Evolutionary conservation across 2,797 vertebrate genomes (phyloP).

Genomic region (Galaxias olidus): DNA sequence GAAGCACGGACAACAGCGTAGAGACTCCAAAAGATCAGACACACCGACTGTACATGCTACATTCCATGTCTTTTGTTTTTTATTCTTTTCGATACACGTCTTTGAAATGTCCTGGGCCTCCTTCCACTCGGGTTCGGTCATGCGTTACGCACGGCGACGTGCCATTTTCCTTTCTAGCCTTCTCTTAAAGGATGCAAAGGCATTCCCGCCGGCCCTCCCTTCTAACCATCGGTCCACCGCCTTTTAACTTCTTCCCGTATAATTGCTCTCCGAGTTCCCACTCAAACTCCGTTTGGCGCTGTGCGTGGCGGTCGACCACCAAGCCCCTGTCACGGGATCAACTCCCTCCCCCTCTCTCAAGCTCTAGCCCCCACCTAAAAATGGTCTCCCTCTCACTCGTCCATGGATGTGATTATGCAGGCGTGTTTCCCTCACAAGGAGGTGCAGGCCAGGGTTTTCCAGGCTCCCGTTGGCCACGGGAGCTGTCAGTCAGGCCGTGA

Average conservation of each 20-base stretch:
- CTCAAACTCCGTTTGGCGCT: neutral
- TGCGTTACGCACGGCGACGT: too few species aligned
- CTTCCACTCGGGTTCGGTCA: slow-evolving; percentile 26
- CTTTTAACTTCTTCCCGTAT: slow-evolving; percentile 14
- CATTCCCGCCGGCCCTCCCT: slow-evolving; percentile 12
- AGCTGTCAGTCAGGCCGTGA: slow-evolving; percentile 85
- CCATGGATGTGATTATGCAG: slow-evolving; percentile 49
- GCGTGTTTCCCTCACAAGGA: slow-evolving; percentile 38
- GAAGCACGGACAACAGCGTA: slow-evolving; percentile 53
- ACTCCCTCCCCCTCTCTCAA: slow-evolving; percentile 15
- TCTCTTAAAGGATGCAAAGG: slow-evolving; percentile 10
- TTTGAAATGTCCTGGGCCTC: slow-evolving; percentile 25
- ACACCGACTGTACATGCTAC: slow-evolving; percentile 77
- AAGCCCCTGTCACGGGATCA: slow-evolving; percentile 17
- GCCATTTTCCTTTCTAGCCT: too few species aligned
- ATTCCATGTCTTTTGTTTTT: slow-evolving; percentile 55
- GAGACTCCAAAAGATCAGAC: slow-evolving; percentile 53
- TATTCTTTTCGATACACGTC: too few species aligned
- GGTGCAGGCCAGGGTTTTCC: slow-evolving; percentile 30
- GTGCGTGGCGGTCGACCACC: slow-evolving; percentile 14
- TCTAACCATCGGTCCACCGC: slow-evolving; percentile 24
- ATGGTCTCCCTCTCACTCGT: slow-evolving; percentile 33
- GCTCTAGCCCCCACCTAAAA: slow-evolving; percentile 27
- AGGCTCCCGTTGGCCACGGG: slow-evolving; percentile 50
- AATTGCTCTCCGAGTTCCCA: neutral